phyloP scores from a whole-genome alignment of 2,113 vertebrate genomes.

The Phalacrocorax brasilianus region DNA sequence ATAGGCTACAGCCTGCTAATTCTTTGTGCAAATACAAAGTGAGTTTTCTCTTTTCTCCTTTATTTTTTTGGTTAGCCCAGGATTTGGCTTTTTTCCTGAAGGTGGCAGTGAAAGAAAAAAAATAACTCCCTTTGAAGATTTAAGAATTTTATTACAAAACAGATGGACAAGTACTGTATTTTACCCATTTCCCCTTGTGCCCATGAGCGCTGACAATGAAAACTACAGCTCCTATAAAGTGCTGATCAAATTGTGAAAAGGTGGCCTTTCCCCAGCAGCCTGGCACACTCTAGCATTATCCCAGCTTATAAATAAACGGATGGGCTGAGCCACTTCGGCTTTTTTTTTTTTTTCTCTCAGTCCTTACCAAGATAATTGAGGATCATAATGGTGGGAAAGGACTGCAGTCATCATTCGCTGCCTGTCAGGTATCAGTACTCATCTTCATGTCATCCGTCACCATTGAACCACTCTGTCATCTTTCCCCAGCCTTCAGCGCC shows the following conservation, averaged over 20 bases:
- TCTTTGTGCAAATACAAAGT: constrained; percentile 13
- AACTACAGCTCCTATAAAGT: constrained; percentile 61
- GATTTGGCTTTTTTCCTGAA: constrained; percentile 72
- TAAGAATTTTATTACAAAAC: constrained; percentile 75
- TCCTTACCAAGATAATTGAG: constrained; percentile 89
- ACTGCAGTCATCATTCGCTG: constrained; percentile 87
- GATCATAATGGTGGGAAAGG: constrained; percentile 86
- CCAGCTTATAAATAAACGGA: constrained; percentile 70
- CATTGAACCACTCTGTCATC: constrained; percentile 88
- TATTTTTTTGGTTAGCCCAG: neutral
- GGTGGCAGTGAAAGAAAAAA: constrained; percentile 81
- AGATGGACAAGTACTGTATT: constrained; percentile 67
- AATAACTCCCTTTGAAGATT: constrained; percentile 67
- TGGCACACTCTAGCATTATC: constrained; percentile 47
- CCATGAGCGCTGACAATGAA: constrained; percentile 68
- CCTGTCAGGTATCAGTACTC: constrained; percentile 91
- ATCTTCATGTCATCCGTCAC: constrained; percentile 92
- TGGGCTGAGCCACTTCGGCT: constrained; percentile 64
- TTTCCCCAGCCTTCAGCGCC: constrained; percentile 83
- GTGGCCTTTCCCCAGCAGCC: constrained; percentile 58
- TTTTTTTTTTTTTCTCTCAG: constrained; percentile 43
- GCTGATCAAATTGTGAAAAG: constrained; percentile 51
- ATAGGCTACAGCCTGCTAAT: neutral
- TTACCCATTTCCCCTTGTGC: constrained; percentile 65
- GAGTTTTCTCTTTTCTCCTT: neutral